These are phyloP conservation scores for Furnarius figulus DNA, from an alignment of 2,113 vertebrate genomes.

Conservation along the genomic window DNA sequence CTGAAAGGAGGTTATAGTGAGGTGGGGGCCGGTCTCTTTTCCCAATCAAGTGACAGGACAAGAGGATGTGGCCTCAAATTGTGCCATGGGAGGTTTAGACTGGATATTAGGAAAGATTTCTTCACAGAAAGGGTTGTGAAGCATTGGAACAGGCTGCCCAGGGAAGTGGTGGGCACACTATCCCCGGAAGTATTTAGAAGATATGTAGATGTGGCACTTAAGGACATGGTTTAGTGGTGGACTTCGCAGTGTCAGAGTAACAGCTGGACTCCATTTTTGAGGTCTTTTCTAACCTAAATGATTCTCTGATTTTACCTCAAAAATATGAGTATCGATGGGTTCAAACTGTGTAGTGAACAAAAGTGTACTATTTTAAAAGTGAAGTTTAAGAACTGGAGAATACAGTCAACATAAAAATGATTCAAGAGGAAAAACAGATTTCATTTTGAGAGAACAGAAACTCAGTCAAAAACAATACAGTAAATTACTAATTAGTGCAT, in stretches of 20 bases:
- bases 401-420: fast-evolving
- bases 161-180: not conserved
- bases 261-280: not conserved
- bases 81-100: not conserved
- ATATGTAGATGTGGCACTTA: not conserved
- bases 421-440: not conserved
- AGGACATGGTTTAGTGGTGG: not conserved
- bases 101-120: not conserved
- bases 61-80: not conserved
- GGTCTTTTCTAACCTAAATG: not conserved
- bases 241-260: not conserved
- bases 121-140: not conserved
- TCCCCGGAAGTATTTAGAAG: not conserved
- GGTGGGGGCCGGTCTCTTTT: not conserved
- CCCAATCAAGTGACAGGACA: not conserved
- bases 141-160: not conserved
- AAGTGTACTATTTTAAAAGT: not conserved
- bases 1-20: not conserved
- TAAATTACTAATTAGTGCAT: not conserved
- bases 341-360: not conserved
- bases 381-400: not conserved
- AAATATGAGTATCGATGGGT: not conserved
- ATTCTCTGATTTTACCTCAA: not conserved
- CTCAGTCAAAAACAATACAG: not conserved
- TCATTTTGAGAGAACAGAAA: not conserved